Percentiles rank a stretch among this genome's conserved stretches.
Evolutionary conservation across 2,888 invertebrate species (phyloP).

Genomic region (Melieria omissa): DNA sequence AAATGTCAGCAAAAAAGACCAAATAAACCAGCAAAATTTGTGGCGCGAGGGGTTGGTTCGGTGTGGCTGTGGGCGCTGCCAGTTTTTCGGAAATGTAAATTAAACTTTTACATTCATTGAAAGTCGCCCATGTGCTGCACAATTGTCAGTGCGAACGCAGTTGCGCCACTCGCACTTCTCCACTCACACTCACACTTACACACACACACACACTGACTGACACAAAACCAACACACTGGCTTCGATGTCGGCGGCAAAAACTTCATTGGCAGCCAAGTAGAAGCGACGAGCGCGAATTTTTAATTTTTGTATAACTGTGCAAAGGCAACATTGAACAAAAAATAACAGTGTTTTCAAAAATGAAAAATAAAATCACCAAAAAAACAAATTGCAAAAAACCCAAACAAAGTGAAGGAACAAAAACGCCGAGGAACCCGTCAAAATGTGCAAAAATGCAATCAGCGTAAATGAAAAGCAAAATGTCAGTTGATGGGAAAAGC

Average conservation of each 20-base stretch:
- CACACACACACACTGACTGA: neutral
- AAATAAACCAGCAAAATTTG: too few species aligned
- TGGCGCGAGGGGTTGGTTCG: too few species aligned
- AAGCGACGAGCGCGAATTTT: constrained; percentile 32
- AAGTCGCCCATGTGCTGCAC: neutral
- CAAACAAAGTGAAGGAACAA: neutral
- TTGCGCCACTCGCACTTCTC: neutral
- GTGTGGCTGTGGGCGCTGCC: too few species aligned
- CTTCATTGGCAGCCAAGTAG: constrained; percentile 25
- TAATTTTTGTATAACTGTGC: constrained; percentile 16
- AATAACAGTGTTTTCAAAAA: constrained; percentile 14
- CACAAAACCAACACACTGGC: neutral
- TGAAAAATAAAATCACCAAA: constrained; percentile 10
- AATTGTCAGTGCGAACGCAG: neutral
- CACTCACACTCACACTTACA: too few species aligned
- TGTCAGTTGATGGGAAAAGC: constrained; percentile 44
- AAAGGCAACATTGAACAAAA: constrained; percentile 14
- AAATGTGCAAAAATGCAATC: constrained; percentile 49
- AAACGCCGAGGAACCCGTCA: constrained; percentile 29
- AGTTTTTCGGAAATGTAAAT: constrained; percentile 24
- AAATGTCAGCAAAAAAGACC: too few species aligned
- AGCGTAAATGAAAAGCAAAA: constrained; percentile 47
- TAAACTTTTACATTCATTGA: constrained; percentile 36
- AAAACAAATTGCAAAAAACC: neutral
- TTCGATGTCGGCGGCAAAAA: constrained; percentile 8